Percentiles rank a stretch among this genome's conserved stretches.
These are phyloP conservation scores for Nemapogon koenigi DNA, from an alignment of 2,888 invertebrate species.

Conservation along the genomic window DNA sequence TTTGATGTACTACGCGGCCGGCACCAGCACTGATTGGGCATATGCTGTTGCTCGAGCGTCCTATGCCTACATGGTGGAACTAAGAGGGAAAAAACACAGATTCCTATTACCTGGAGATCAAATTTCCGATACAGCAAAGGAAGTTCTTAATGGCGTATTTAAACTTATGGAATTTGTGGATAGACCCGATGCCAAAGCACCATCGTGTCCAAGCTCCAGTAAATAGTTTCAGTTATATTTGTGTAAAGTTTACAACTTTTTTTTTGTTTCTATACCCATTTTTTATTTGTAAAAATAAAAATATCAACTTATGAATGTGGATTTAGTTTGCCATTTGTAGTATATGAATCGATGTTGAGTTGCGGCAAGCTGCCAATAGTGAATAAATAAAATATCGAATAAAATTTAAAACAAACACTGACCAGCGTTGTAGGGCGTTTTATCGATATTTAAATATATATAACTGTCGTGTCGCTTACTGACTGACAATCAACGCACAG, in stretches of 20 bases:
- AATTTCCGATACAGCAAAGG: conserved; percentile 33
- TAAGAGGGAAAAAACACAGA: conserved; percentile 38
- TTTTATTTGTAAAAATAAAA: too few relatives aligned
- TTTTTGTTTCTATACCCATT: too few relatives aligned
- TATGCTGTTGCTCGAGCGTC: conserved; percentile 41
- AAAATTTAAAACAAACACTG: conserved; percentile 5
- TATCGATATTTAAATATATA: too few relatives aligned
- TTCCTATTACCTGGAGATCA: conserved; percentile 47
- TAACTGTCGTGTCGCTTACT: too few relatives aligned
- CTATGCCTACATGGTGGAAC: conserved; percentile 50
- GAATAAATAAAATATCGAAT: conserved; percentile 7
- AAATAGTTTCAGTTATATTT: neutral
- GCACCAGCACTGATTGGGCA: conserved; percentile 50
- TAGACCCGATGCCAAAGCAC: conserved; percentile 8
- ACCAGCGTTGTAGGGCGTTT: too few relatives aligned
- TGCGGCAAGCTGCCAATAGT: conserved; percentile 5
- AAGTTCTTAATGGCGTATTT: conserved; percentile 32
- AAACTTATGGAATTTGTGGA: conserved; percentile 42
- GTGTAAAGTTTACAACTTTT: neutral
- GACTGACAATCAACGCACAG: too few relatives aligned
- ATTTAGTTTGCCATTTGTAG: too few relatives aligned
- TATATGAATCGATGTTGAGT: too few relatives aligned
- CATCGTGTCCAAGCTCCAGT: neutral
- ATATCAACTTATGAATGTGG: too few relatives aligned
- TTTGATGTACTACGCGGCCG: conserved; percentile 50